These are phyloP conservation scores for Pantherophis alleghaniensis DNA, from an alignment of 2,797 vertebrate genomes.

Conservation along the genomic window DNA sequence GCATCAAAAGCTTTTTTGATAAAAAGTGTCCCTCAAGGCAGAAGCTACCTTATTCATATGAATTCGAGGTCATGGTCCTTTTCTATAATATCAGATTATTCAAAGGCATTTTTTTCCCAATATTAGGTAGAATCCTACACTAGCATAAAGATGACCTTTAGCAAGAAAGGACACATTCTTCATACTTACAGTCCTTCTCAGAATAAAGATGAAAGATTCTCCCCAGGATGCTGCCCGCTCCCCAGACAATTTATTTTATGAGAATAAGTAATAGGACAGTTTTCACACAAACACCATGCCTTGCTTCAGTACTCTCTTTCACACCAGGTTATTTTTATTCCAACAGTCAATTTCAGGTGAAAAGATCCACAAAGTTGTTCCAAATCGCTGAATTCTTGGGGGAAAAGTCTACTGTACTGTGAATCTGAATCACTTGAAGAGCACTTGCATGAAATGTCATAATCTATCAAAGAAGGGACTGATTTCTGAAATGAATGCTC, in stretches of 20 bases:
- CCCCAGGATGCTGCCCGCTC: neutral
- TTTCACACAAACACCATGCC: neutral
- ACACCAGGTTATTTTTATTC: neutral
- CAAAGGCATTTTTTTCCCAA: slow-evolving; percentile 21
- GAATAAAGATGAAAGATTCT: slow-evolving; percentile 23
- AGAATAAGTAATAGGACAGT: slow-evolving; percentile 20
- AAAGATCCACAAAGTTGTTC: neutral
- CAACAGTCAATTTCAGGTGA: neutral
- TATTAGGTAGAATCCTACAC: slow-evolving; percentile 32
- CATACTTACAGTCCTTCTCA: slow-evolving; percentile 36
- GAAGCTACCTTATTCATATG: slow-evolving; percentile 32
- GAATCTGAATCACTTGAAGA: no score
- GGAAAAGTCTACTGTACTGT: no score
- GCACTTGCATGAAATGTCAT: neutral
- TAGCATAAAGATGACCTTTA: slow-evolving; percentile 59
- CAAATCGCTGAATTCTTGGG: neutral
- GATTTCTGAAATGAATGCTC: neutral
- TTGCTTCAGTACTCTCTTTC: slow-evolving; percentile 25
- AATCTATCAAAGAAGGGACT: neutral
- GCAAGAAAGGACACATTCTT: slow-evolving; percentile 28
- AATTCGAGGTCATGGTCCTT: slow-evolving; percentile 35
- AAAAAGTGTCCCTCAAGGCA: slow-evolving; percentile 13
- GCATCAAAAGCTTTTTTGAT: slow-evolving; percentile 32
- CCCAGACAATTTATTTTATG: slow-evolving; percentile 1
- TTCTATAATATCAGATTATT: slow-evolving; percentile 50